Conservation (phyloP, 2,113 vertebrate species). For the Phrynocephalus versicolor region DNA sequence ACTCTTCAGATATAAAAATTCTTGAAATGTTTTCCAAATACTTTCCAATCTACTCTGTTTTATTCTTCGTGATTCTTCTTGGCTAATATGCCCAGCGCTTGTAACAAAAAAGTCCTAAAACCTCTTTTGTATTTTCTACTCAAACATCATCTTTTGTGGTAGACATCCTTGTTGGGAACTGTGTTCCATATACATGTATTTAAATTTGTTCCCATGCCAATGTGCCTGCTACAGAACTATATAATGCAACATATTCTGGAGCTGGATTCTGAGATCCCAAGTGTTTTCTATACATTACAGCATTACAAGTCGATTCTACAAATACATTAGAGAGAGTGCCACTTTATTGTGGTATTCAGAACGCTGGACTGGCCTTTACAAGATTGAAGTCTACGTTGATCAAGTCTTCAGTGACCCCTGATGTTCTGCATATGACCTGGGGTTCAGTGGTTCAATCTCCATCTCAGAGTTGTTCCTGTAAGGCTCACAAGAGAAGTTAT, state of each 20-base stretch:
- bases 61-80: background rate
- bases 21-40: too few relatives aligned
- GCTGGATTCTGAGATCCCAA: background rate
- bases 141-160: background rate
- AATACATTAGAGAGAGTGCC: background rate
- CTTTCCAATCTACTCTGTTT: background rate
- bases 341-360: background rate
- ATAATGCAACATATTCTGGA: background rate
- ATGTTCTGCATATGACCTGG: background rate
- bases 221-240: background rate
- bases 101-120: too few relatives aligned
- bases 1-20: too few relatives aligned
- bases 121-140: background rate
- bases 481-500: background rate
- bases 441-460: background rate
- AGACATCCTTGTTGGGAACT: background rate
- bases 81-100: too few relatives aligned
- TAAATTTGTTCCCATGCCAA: background rate
- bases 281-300: background rate
- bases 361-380: background rate
- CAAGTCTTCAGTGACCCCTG: background rate
- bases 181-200: background rate
- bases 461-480: background rate
- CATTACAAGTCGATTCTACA: background rate
- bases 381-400: background rate